A percentile compares a stretch with the other conserved stretches of the same genome.
These are phyloP conservation scores for Octodonta nipae DNA, from an alignment of 2,888 invertebrate species.

Conservation along the genomic window DNA sequence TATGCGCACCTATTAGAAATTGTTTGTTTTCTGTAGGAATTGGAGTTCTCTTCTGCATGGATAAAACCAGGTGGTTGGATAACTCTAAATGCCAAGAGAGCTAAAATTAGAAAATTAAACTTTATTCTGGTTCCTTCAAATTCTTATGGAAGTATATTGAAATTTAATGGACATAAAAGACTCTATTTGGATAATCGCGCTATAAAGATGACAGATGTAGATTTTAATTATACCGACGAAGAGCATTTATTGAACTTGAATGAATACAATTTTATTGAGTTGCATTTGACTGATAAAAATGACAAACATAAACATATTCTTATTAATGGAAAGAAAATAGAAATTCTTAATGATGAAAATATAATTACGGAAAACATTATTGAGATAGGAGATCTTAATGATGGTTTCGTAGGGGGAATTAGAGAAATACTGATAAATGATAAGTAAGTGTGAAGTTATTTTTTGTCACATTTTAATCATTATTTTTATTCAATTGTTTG, in stretches of 20 bases:
- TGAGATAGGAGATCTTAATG: slow-evolving; percentile 10
- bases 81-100: slow-evolving; percentile 48
- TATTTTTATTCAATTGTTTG: too few relatives aligned
- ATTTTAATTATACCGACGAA: background rate
- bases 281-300: slow-evolving; percentile 11
- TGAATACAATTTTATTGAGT: slow-evolving; percentile 11
- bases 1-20: too few relatives aligned
- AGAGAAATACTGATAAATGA: slow-evolving; percentile 73
- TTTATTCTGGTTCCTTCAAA: slow-evolving; percentile 18
- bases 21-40: slow-evolving; percentile 17
- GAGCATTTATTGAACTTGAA: too few relatives aligned
- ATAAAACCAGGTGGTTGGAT: slow-evolving; percentile 70
- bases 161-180: slow-evolving; percentile 11
- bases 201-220: slow-evolving; percentile 3
- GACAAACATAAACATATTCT: slow-evolving; percentile 12
- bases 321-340: slow-evolving; percentile 10
- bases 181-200: background rate
- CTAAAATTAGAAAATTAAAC: slow-evolving; percentile 25
- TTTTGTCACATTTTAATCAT: too few relatives aligned
- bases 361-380: slow-evolving; percentile 8
- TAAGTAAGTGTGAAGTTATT: slow-evolving; percentile 57
- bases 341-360: slow-evolving; percentile 5
- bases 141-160: slow-evolving; percentile 17
- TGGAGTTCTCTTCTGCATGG: slow-evolving; percentile 47
- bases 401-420: slow-evolving; percentile 57